Evolutionary conservation across 2,113 vertebrate species (phyloP), one percentile per base, ranked within the genome.

Genomic region (Xiphias gladius): DNA sequence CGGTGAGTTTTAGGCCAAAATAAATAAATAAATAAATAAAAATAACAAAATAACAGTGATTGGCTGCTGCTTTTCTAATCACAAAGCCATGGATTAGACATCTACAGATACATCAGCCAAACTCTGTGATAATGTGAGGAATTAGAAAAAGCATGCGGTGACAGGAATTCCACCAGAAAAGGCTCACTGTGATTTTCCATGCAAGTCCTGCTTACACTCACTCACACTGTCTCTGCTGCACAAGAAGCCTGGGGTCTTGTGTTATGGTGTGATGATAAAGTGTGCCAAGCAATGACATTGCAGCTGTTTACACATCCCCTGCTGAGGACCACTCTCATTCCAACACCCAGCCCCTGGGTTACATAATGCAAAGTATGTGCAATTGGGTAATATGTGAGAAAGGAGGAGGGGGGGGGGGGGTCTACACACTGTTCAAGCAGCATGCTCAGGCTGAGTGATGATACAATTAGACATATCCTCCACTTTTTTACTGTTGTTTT

Each of bases 301-400:
- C 90, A 94, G 90, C 92, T 94, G 94, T 94, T 94, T 93, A 92
- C 92, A 94, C 83, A 87, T 86, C 75, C 81, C 81, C 82, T 61
- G 69, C 82, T 73, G 71, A 87, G 76, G 69, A 85, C 63, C 83
- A 68, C 80, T 85, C 73, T 88, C 84, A 69, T 46, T 75, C 73
- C 83, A 88, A 91, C 82, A 90, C 75, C 73, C 86, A 76, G 73
- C 50, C 84, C 73, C 69, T 68, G 39, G 55, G 71, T 94, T 92
- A 89, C 79, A 78, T 93, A 92, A 93, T 63, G 62, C 46, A 67
- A 71, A 41, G 12, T 72, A 32, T 3, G 37, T 81, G 78, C 75
- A 81, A 81, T 68, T 76, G 46, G 80, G 66, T 66, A 43, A 37
- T 77, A 77, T 65, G 73, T 63, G 80, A 82, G 76, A 72, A 54